Evolutionary conservation across 2,797 vertebrate species (phyloP).

Genomic region (Novumbra hubbsi): DNA sequence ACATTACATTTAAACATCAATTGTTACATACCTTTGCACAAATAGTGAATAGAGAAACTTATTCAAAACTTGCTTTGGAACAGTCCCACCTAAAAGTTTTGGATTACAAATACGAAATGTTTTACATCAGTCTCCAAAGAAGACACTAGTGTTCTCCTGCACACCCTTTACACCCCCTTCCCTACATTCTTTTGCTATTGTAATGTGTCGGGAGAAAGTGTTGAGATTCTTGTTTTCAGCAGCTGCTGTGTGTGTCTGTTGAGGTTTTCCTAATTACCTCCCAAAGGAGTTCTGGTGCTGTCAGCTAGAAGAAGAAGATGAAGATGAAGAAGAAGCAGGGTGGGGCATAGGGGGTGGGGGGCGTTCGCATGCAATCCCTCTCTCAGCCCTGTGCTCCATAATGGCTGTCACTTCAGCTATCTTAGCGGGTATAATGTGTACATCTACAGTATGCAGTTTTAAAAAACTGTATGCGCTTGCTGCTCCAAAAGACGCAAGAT

Average conservation of each 20-base stretch:
- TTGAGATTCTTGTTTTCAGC: slow-evolving; percentile 67
- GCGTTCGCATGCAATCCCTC: slow-evolving; percentile 28
- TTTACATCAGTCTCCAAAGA: slow-evolving; percentile 47
- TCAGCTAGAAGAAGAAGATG: slow-evolving; percentile 50
- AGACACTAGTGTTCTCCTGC: slow-evolving; percentile 32
- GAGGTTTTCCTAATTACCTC: slow-evolving; percentile 79
- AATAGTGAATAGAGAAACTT: slow-evolving; percentile 5
- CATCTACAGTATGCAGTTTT: slow-evolving; percentile 33
- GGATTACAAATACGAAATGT: slow-evolving; percentile 49
- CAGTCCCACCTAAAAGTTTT: slow-evolving; percentile 27
- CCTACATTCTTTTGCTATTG: slow-evolving; percentile 54
- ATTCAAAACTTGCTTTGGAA: slow-evolving; percentile 30
- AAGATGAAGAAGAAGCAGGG: slow-evolving; percentile 35
- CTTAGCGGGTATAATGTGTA: slow-evolving; percentile 33
- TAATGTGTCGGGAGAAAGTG: slow-evolving; percentile 51
- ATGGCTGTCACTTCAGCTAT: slow-evolving; percentile 48
- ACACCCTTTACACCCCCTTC: slow-evolving; percentile 25
- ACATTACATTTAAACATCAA: neutral
- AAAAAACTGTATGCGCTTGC: slow-evolving; percentile 57
- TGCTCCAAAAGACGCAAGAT: slow-evolving; percentile 27
- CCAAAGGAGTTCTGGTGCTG: slow-evolving; percentile 70
- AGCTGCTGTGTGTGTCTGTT: slow-evolving; percentile 68
- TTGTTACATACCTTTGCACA: neutral
- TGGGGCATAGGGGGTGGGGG: slow-evolving; percentile 21
- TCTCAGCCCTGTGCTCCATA: slow-evolving; percentile 34